Percentiles rank a stretch among this genome's conserved stretches.
Conservation (phyloP, 2,888 invertebrate species). For the Bhutanitis thaidina region DNA sequence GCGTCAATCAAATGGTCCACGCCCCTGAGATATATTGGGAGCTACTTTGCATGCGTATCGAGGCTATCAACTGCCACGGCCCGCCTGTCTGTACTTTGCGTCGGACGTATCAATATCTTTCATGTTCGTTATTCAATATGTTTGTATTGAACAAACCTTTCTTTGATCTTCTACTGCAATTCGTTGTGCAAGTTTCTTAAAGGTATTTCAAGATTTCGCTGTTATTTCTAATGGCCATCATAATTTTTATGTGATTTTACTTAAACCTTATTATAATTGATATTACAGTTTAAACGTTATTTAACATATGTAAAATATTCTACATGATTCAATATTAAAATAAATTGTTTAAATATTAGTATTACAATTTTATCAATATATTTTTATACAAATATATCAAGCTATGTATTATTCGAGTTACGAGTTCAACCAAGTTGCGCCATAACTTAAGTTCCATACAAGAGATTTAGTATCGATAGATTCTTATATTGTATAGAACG, state of each 20-base stretch:
- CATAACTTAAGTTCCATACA: constrained; percentile 46
- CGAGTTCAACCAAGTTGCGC: constrained; percentile 40
- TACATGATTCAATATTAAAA: too few relatives aligned
- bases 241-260: too few relatives aligned
- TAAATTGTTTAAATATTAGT: too few relatives aligned
- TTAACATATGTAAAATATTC: too few relatives aligned
- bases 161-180: background rate
- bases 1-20: constrained; percentile 71
- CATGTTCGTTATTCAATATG: background rate
- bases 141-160: background rate
- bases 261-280: too few relatives aligned
- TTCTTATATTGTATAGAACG: constrained; percentile 65
- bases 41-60: constrained; percentile 74
- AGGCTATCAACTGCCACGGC: constrained; percentile 56
- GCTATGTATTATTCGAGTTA: constrained; percentile 21
- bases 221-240: too few relatives aligned
- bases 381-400: constrained; percentile 4
- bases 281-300: too few relatives aligned
- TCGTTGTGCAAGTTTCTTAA: too few relatives aligned
- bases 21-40: constrained; percentile 72
- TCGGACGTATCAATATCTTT: constrained; percentile 43
- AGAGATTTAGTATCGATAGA: constrained; percentile 68
- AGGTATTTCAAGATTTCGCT: too few relatives aligned
- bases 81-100: constrained; percentile 48
- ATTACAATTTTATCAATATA: too few relatives aligned